Base-by-base conservation (phyloP, 2,888 invertebrate genomes). In the Spisula solida region DNA sequence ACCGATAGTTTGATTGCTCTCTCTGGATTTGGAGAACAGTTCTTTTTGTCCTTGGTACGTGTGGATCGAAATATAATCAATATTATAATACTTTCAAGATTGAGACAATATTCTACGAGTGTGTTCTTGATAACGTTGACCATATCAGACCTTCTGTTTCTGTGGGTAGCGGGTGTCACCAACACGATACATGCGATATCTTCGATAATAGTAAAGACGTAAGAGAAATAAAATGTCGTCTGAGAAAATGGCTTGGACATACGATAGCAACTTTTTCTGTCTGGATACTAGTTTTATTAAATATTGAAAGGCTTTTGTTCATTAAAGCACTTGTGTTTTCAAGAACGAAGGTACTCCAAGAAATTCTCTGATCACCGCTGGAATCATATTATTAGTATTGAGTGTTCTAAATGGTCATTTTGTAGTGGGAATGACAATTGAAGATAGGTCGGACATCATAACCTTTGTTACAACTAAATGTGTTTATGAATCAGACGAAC, bases 41-140 rank as follows among this genome's bases (percentile, higher is more conserved):
- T 29, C 85, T 85, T 16, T n/a, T 81, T 25, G 10, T 51, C 0
- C 80, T 88, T 25, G 88, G 88, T 8, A 85, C 85, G 4, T 66
- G 20, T 41, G 88, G 88, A n/a, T n/a, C n/a, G n/a, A n/a, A 88
- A 88, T 41, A n/a, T 85, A 18, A 34, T 85, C 0, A 84, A 81
- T 20, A 75, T 88, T 8, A 34, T 81, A 1, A 41, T 88, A 31
- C 55, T 88, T 18, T 66, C 60, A 25, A 66, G 60, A 66, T 25
- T 85, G 31, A 16, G 82, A 47, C 41, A 82, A 48, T 82, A 85
- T 47, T 88, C 88, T 5, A 85, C 88, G 1, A 85, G 56, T 4
- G 34, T 81, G 16, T 88, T 78, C 66, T 55, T 88, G 1, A 48
- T 88, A 51, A 70, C 81, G 6, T 79, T 88, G 25, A 60, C 88